Conservation (phyloP, 2,797 vertebrate species). For the Diceros bicornis region DNA sequence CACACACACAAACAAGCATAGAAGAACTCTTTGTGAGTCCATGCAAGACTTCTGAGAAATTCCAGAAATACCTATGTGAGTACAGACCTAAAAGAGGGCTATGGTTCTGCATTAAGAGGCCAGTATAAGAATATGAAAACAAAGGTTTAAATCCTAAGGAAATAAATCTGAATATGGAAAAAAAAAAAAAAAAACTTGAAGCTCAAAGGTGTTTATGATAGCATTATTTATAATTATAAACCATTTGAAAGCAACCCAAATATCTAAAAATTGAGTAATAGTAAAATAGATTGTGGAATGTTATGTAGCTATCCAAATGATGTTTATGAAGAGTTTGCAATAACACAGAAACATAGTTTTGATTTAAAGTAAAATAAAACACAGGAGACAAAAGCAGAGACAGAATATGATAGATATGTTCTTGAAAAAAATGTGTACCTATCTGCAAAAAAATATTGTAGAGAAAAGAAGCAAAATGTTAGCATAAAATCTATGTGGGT, state of each 20-base stretch:
- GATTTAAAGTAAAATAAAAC: slow-evolving; percentile 22
- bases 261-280: slow-evolving; percentile 48
- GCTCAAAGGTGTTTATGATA: not conserved
- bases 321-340: slow-evolving; percentile 21
- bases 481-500: not conserved
- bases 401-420: not conserved
- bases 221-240: slow-evolving; percentile 57
- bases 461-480: slow-evolving; percentile 4
- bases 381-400: not conserved
- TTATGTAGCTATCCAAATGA: slow-evolving; percentile 1
- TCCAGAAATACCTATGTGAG: not conserved
- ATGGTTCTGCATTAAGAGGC: not conserved
- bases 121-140: not conserved
- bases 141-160: slow-evolving; percentile 29
- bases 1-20: not conserved
- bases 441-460: not conserved
- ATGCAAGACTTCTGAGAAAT: not conserved
- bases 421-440: not conserved
- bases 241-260: not conserved
- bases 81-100: not conserved
- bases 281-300: slow-evolving; percentile 1
- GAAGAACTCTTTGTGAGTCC: not conserved
- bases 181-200: not conserved
- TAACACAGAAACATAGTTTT: not conserved
- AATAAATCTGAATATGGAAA: not conserved